A percentile compares a stretch with the other conserved stretches of the same genome.
These are phyloP conservation scores for Terrapene triunguis DNA, from an alignment of 2,113 vertebrate species.

Conservation along the genomic window DNA sequence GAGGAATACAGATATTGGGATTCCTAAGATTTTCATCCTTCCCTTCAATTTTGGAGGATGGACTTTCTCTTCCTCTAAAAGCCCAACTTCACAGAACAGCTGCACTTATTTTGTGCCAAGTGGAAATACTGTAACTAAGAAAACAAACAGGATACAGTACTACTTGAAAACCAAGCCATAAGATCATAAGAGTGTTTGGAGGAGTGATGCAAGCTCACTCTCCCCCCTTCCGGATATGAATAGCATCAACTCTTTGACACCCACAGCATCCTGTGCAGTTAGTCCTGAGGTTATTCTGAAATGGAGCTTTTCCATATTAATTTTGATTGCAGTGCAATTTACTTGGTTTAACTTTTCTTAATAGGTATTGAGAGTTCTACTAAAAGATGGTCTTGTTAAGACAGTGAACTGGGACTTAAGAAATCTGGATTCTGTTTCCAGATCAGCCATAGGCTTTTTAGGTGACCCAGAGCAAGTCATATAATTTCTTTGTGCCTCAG, in stretches of 20 bases:
- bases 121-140: conserved; percentile 5
- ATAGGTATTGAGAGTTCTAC: not conserved
- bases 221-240: not conserved
- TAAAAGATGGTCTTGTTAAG: not conserved
- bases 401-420: not conserved
- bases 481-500: not conserved
- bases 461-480: not conserved
- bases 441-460: not conserved
- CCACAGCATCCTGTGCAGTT: not conserved
- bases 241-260: not conserved
- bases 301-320: not conserved
- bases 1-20: not conserved
- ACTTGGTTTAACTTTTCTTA: not conserved
- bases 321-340: not conserved
- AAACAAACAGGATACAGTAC: not conserved
- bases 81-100: not conserved
- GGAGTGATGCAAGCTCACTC: not conserved
- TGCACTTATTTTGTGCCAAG: not conserved
- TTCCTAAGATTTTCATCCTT: not conserved
- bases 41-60: not conserved
- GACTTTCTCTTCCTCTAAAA: not conserved
- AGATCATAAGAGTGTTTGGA: not conserved
- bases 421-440: conserved; percentile 1
- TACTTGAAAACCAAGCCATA: conserved; percentile 14
- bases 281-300: not conserved